A percentile compares a stretch with the other conserved stretches of the same genome.
Conservation (phyloP, 2,113 vertebrate species). For the Centropus unirufus region DNA sequence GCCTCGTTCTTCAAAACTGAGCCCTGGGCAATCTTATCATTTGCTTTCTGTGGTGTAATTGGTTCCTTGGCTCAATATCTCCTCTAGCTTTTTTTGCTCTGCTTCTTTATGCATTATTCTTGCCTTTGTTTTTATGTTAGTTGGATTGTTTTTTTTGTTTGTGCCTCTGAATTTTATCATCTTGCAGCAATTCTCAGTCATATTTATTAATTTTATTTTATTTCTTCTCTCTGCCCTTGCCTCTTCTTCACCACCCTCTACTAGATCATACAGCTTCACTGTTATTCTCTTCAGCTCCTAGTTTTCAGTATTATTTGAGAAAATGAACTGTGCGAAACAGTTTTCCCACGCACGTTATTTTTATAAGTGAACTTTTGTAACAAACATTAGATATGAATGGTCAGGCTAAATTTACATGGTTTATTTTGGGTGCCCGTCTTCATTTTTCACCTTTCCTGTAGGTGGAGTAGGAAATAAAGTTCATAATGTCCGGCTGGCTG, state of each 20-base stretch:
- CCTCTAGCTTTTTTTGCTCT: background rate
- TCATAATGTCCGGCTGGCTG: background rate
- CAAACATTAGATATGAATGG: background rate
- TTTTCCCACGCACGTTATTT: background rate
- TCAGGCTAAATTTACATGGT: background rate
- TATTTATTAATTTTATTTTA: background rate
- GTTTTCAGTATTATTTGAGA: background rate
- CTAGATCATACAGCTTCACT: background rate
- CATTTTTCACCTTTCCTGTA: conserved; percentile 26
- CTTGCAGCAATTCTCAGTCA: background rate
- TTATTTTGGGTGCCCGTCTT: background rate
- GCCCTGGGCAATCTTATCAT: background rate
- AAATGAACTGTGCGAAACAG: background rate
- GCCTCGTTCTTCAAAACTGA: background rate
- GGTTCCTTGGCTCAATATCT: background rate
- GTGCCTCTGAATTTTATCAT: background rate
- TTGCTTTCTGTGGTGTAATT: background rate
- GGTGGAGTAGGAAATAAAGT: conserved; percentile 5
- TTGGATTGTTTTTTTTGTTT: too few relatives aligned
- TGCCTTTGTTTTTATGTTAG: background rate
- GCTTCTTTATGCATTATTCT: background rate
- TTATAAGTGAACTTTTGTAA: background rate
- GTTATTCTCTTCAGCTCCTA: background rate
- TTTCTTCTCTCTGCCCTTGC: background rate
- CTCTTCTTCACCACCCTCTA: background rate